phyloP scores from a whole-genome alignment of 2,888 invertebrate genomes.

The Crematogaster levior region DNA sequence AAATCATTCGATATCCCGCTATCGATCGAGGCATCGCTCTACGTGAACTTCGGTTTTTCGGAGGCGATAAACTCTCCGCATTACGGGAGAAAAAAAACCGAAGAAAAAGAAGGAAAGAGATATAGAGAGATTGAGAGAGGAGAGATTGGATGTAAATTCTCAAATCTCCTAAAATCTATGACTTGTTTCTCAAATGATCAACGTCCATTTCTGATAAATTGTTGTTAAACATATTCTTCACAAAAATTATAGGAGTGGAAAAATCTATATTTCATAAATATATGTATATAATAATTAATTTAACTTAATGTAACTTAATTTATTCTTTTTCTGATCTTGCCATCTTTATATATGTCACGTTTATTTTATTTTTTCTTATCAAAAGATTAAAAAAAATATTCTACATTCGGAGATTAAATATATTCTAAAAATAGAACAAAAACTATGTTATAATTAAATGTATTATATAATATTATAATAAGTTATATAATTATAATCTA shows the following conservation, averaged over 20 bases:
- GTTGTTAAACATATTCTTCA: not conserved
- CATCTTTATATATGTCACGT: no score
- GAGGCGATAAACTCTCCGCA: constrained; percentile 66
- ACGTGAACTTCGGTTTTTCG: constrained; percentile 63
- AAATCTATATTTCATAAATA: not conserved
- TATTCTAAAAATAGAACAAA: not conserved
- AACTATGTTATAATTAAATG: no score
- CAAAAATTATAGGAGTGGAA: not conserved
- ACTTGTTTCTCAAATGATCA: not conserved
- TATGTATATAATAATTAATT: no score
- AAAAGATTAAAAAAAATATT: not conserved
- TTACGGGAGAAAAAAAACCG: constrained; percentile 57
- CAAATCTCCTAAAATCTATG: constrained; percentile 5
- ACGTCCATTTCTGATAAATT: not conserved
- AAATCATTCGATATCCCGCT: constrained; percentile 48
- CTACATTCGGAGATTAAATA: not conserved
- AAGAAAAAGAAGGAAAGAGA: constrained; percentile 45
- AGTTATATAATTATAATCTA: no score
- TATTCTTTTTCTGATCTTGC: not conserved
- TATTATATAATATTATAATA: no score
- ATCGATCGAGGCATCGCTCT: constrained; percentile 57
- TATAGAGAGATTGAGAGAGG: constrained; percentile 30
- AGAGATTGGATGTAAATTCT: constrained; percentile 1
- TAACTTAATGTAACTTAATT: not conserved
- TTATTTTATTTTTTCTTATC: not conserved